Base-by-base conservation (phyloP, 2,888 invertebrate species). In the Zaprionus obscuricornis region DNA sequence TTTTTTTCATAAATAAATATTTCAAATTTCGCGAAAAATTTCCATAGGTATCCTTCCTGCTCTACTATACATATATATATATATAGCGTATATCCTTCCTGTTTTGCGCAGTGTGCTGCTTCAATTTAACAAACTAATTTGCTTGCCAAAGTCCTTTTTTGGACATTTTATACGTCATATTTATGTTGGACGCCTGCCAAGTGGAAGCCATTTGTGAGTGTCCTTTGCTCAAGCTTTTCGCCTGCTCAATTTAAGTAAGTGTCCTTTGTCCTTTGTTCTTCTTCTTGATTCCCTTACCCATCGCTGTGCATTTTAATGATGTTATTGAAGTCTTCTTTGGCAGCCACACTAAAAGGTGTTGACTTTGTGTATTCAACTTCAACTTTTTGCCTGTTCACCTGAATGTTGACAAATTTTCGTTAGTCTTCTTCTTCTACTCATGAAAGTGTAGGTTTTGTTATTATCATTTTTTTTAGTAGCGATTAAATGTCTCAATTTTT, bases 101-200 rank as follows among this genome's bases (percentile, higher is more conserved):
- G n/a, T 22, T 8, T 24, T 18, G 34, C 20, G 33, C 50, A 26
- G 31, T 27, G 46, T 20, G 7, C 24, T 50, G 33, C 63, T 66
- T 58, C 51, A 43, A 26, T 62, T 64, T 51, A 57, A 63, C 66
- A 70, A 75, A 70, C 74, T 73, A 73, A 75, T 75, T 75, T 75
- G 49, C 57, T 58, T 63, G 74, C 51, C 64, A 75, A 66, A 70
- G 59, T 75, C 58, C 69, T 50, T n/a, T n/a, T n/a, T 50, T 51
- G 65, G 70, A 79, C 55, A 58, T 71, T 82, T 75, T 74, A 73
- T 71, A 76, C 75, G 81, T 76, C 79, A 79, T 83, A 79, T 79
- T 79, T 79, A 83, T 66, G 60, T 56, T 82, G 75, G 82, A 56
- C 50, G 75, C 45, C 75, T 43, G 82, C 82, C 77, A 77, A 75